Evolutionary conservation across 2,113 vertebrate genomes (phyloP).

Genomic region (Ailurus styani): DNA sequence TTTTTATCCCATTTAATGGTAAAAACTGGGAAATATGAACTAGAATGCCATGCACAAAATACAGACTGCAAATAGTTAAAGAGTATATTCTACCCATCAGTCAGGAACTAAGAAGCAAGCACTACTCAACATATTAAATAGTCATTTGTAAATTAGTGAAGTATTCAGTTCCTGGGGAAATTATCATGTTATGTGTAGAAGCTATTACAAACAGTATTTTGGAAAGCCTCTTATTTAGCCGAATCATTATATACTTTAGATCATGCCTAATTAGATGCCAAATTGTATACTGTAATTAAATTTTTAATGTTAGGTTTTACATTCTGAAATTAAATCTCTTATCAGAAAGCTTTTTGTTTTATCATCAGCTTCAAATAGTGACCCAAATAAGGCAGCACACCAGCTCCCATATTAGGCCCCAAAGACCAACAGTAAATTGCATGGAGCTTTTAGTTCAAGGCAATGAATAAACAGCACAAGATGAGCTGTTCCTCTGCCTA

Average conservation of each 20-base stretch:
- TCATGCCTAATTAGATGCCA: constrained; percentile 32
- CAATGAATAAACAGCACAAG: constrained; percentile 23
- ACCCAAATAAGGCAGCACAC: not conserved
- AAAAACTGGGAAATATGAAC: constrained; percentile 50
- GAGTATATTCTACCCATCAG: constrained; percentile 30
- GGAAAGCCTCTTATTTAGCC: constrained; percentile 45
- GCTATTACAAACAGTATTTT: constrained; percentile 37
- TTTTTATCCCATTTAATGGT: not conserved
- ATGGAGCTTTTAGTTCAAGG: not conserved
- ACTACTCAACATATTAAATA: not conserved
- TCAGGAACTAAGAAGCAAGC: constrained; percentile 64
- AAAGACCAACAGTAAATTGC: not conserved
- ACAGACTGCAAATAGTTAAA: constrained; percentile 40
- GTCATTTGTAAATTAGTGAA: constrained; percentile 44
- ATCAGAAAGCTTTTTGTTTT: constrained; percentile 25
- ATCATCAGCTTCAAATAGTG: not conserved
- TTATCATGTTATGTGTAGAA: constrained; percentile 7
- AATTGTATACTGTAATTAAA: constrained; percentile 41
- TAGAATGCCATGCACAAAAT: constrained; percentile 60
- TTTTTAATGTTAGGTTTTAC: not conserved
- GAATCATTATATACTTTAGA: constrained; percentile 40
- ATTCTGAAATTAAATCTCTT: constrained; percentile 50
- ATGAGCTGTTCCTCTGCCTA: not conserved
- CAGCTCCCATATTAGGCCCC: not conserved
- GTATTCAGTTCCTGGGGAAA: constrained; percentile 34